Evolutionary conservation across 2,888 invertebrate genomes (phyloP), one percentile per base, ranked within the genome.

Genomic region (Drosophila niveifrons): DNA sequence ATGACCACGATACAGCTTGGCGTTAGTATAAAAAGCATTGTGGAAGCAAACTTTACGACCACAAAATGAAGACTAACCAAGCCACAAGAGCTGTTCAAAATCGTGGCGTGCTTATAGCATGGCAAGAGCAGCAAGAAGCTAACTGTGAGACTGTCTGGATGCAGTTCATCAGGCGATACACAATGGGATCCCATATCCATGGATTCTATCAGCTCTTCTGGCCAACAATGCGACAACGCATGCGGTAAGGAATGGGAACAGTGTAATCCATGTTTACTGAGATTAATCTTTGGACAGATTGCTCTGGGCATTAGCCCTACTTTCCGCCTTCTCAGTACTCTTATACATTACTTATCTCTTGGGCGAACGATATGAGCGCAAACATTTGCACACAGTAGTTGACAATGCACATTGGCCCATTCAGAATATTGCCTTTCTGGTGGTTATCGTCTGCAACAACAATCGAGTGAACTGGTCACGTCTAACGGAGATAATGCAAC

Each of bases 381-480:
- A 80, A 28, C 71, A 73, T n/a, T 81, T 92, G 10, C 78, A 90
- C 9, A 92, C 92, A 0, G 82, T 92, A 0, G 78, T 92, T 0
- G 89, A 88, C 23, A 73, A 77, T 10, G 88, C 91, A 0, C 86
- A 74, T n/a, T 87, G 76, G 75, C 90, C 92, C 1, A 72, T 92
- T 0, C 76, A 72, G 52, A 78, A 89, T 15, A 90, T 92, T 18
- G 66, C 90, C 4, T 92, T 91, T 69, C 92, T 92, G 0, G 90
- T 90, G 10, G 53, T 92, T 4, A 80, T 91, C 2, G 81, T 92
- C 15, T 92, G 92, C 64, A 91, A 92, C 66, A 72, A 77, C 4
- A 91, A 92, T 67, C 91, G 91, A 3, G 66, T 92, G 15, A 92
- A 92, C 69, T 92, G 92, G 92, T 80, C 82, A 0, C 90, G 90